phyloP scores from a whole-genome alignment of 2,797 vertebrate species.

The Neostethus bicornis region DNA sequence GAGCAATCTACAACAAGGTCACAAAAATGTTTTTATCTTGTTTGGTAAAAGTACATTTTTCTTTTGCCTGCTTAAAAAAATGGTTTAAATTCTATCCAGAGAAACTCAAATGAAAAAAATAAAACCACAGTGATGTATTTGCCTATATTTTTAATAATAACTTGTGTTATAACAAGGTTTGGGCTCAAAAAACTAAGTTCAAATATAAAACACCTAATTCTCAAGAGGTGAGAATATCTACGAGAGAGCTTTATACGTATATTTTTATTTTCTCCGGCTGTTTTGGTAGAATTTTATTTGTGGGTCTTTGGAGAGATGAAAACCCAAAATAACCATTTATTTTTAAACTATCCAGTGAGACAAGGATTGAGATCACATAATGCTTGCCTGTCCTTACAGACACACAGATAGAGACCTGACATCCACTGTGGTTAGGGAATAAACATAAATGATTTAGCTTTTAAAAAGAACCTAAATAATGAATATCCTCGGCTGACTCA shows the following conservation, averaged over 20 bases:
- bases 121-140: neutral
- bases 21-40: neutral
- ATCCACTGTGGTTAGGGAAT: neutral
- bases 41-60: neutral
- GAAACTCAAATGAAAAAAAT: neutral
- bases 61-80: neutral
- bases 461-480: slow-evolving; percentile 50
- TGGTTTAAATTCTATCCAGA: neutral
- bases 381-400: neutral
- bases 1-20: neutral
- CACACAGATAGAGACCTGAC: slow-evolving; percentile 6
- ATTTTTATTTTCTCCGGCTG: too few species aligned
- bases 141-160: too few species aligned
- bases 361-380: slow-evolving; percentile 2
- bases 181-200: too few species aligned
- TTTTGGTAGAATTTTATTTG: neutral
- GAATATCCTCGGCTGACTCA: slow-evolving; percentile 38
- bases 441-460: slow-evolving; percentile 44
- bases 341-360: neutral
- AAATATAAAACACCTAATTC: too few species aligned
- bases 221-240: too few species aligned
- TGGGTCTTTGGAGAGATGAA: neutral
- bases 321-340: neutral
- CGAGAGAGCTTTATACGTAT: too few species aligned
- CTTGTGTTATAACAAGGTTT: too few species aligned